Percentiles rank a stretch among this genome's conserved stretches.
Conservation (phyloP, 2,888 invertebrate genomes). For the Brachylomia viminalis region DNA sequence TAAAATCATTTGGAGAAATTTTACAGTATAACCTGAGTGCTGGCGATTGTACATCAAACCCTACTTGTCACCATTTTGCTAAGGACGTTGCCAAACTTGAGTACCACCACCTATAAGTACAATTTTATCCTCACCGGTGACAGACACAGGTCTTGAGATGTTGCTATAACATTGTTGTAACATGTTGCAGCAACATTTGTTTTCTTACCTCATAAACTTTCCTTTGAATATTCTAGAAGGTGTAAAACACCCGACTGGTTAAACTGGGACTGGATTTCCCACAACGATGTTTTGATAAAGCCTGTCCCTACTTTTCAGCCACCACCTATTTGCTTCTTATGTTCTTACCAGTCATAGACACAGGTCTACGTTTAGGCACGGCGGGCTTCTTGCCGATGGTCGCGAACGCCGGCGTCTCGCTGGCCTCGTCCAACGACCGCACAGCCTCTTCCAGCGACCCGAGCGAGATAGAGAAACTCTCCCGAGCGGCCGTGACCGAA, state of each 20-base stretch:
- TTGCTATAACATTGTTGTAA: neutral
- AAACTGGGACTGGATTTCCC: neutral
- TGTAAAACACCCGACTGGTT: neutral
- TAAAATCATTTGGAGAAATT: too few relatives aligned
- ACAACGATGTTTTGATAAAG: neutral
- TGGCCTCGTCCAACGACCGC: slow-evolving; percentile 84
- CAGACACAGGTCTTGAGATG: neutral
- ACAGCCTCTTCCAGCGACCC: slow-evolving; percentile 88
- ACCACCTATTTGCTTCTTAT: neutral
- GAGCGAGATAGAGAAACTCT: slow-evolving; percentile 87
- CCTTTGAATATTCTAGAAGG: too few relatives aligned
- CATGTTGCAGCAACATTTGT: neutral
- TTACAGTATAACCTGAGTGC: too few relatives aligned
- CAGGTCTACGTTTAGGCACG: slow-evolving; percentile 89
- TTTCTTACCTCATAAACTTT: neutral
- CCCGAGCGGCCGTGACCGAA: slow-evolving; percentile 84
- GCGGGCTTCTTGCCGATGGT: slow-evolving; percentile 88
- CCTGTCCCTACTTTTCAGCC: neutral
- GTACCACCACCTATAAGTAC: neutral
- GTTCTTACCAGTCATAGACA: slow-evolving; percentile 91
- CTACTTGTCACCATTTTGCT: neutral
- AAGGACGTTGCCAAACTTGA: neutral
- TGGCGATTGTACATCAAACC: neutral
- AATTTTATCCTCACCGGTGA: neutral
- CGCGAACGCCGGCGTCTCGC: slow-evolving; percentile 84